Base-by-base conservation (phyloP, 2,113 vertebrate species). In the Lophotis ruficrista region DNA sequence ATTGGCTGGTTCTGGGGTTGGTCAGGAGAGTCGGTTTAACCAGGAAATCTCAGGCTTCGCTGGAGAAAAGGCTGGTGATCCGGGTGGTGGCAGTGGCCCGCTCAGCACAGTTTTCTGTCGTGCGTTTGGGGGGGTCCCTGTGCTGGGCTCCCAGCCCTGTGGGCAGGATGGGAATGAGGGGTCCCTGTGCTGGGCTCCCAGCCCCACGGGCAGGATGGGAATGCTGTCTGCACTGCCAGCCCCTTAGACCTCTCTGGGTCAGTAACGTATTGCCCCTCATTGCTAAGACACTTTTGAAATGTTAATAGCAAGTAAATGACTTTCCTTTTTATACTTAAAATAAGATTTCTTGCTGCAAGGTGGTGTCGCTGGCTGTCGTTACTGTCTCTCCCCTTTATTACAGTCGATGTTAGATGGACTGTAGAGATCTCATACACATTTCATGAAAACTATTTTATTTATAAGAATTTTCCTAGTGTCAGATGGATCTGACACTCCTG, bases 391-490 rank as follows among this genome's bases (percentile, higher is more conserved):
- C 90, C 93, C 87, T 97, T 97, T 96, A 95, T 97, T 95, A 87
- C 92, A 75, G 76, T 60, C 75, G 75, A 11, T 89, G 77, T 85
- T 87, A 97, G 97, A 97, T 97, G 97, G 96, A 94, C 97, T 94
- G 94, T 30, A 51, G 84, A 83, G 83, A 70, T 76, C 97, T 98
- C 98, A 98, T 97, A 84, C 96, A 98, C 96, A 96, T 98, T 98
- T 98, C 79, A 98, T 97, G 96, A 94, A 93, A 90, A 87, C 96
- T 98, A 87, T 98, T 98, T 98, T 98, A 98, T 98, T 98, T 97
- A 98, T 98, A 97, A 98, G 97, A 98, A 93, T 98, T 98, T 97
- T 97, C 90, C 94, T 97, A 97, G 92, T 94, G 93, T 95, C 97
- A 97, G 97, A 97, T 95, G 91, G 86, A 98, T 98, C 96, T 96